Evolutionary conservation across 1,140 invertebrate species (phyloP).

Genomic region (Trypoxylus dichotomus): DNA sequence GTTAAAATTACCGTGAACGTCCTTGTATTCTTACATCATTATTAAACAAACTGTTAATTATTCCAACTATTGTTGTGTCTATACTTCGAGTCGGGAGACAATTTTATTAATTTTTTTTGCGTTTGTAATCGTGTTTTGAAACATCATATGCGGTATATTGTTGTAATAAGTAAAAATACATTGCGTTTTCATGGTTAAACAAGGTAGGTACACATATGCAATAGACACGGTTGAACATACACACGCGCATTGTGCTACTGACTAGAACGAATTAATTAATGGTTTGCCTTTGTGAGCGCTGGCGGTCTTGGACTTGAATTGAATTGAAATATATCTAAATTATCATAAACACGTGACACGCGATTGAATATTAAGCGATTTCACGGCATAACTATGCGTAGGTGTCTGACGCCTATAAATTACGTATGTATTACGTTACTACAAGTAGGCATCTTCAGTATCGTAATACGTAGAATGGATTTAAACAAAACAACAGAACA

Average conservation of each 20-base stretch:
- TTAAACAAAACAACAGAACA: no score
- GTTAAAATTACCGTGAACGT: not conserved
- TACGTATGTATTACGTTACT: no score
- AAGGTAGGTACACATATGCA: not conserved
- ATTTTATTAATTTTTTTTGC: not conserved
- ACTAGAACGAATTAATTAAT: slow-evolving; percentile 7
- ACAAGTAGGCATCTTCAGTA: no score
- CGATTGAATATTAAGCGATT: not conserved
- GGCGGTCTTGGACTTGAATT: slow-evolving; percentile 5
- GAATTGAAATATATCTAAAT: not conserved
- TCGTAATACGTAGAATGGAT: no score
- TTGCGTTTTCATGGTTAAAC: not conserved
- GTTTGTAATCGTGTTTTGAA: not conserved
- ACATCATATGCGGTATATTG: not conserved
- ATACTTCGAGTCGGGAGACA: not conserved
- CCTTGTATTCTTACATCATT: not conserved
- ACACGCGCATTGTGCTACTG: not conserved
- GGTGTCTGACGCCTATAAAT: not conserved
- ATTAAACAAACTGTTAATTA: not conserved
- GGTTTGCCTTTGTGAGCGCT: not conserved
- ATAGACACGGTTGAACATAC: not conserved
- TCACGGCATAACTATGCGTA: not conserved
- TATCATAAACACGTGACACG: not conserved
- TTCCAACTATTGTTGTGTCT: not conserved
- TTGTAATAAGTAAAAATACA: not conserved